Evolutionary conservation across 2,113 vertebrate species (phyloP).

Genomic region (Cyanoderma ruficeps): DNA sequence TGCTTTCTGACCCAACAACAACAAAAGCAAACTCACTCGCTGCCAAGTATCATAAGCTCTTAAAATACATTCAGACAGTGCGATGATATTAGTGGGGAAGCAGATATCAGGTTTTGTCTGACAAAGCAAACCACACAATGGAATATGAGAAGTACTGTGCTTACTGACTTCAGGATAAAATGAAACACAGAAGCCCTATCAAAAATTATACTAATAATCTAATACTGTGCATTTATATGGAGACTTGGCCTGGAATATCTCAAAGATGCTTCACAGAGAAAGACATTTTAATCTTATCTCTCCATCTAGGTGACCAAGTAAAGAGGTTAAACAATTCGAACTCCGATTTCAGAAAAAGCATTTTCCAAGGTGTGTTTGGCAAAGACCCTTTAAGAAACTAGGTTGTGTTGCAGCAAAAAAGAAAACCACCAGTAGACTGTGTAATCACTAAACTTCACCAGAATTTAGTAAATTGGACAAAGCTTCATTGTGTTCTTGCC

Average conservation of each 20-base stretch:
- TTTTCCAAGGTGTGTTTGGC: constrained; percentile 11
- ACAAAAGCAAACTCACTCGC: constrained; percentile 67
- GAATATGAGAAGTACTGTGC: constrained; percentile 59
- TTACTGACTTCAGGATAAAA: constrained; percentile 51
- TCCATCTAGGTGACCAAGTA: constrained; percentile 6
- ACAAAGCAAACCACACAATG: constrained; percentile 63
- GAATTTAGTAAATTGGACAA: background rate
- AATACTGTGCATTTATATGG: background rate
- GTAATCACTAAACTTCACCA: background rate
- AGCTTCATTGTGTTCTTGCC: background rate
- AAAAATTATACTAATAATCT: constrained; percentile 23
- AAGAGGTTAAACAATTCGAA: background rate
- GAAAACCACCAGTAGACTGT: background rate
- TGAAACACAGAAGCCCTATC: constrained; percentile 23
- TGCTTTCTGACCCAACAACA: constrained; percentile 72
- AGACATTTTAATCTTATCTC: constrained; percentile 20
- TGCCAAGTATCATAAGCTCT: constrained; percentile 59
- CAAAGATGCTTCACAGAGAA: constrained; percentile 5
- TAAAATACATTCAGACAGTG: constrained; percentile 73
- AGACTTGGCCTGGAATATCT: background rate
- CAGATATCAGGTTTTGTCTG: constrained; percentile 61
- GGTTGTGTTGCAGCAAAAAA: background rate
- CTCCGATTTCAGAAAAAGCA: background rate
- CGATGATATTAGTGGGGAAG: constrained; percentile 74
- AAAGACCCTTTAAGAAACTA: background rate